Conservation (phyloP, 2,797 vertebrate genomes). For the Phataginus tetradactyla region DNA sequence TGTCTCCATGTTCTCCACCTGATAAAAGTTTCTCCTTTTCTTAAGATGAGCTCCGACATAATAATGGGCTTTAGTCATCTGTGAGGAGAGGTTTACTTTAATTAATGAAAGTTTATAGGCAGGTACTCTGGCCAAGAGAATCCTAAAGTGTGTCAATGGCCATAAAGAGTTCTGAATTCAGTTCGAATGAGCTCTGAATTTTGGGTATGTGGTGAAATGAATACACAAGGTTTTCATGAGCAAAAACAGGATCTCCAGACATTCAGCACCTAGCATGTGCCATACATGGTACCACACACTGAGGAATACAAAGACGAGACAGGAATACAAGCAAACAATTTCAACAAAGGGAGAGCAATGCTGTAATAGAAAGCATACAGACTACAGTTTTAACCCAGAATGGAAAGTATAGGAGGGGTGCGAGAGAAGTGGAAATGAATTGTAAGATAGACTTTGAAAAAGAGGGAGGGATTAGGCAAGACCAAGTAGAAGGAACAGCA, state of each 20-base stretch:
- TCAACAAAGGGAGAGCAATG: background rate
- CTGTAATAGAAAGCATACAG: background rate
- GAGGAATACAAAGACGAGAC: background rate
- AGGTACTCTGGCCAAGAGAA: background rate
- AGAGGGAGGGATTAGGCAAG: background rate
- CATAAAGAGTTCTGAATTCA: background rate
- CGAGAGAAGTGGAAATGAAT: background rate
- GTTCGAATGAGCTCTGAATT: background rate
- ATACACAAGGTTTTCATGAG: background rate
- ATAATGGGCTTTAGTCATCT: slow-evolving; percentile 36
- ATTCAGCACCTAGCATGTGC: accelerated
- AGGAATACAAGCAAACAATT: background rate
- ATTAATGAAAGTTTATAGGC: slow-evolving; percentile 10
- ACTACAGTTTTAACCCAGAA: background rate
- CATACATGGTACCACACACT: background rate
- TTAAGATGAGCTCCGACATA: background rate
- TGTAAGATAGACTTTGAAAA: background rate
- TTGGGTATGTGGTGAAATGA: background rate
- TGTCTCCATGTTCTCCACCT: background rate
- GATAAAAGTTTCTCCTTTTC: slow-evolving; percentile 53
- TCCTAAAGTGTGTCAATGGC: background rate
- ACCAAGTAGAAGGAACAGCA: background rate
- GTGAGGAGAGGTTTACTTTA: background rate
- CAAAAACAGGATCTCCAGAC: background rate
- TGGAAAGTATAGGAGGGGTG: background rate